Base-by-base conservation (phyloP, 2,113 vertebrate species). In the Petrocephalus microphthalmus region DNA sequence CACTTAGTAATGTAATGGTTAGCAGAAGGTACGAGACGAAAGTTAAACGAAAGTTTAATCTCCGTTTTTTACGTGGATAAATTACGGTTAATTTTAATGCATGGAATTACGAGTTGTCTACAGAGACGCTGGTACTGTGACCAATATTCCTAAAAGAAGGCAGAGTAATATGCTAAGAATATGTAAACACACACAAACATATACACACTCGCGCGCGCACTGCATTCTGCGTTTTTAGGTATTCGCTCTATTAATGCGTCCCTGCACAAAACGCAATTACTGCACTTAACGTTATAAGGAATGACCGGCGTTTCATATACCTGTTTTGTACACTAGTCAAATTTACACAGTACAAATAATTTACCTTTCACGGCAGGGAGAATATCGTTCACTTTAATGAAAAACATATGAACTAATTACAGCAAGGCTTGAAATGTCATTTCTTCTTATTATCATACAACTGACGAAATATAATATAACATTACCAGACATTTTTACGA, bases 351-450 rank as follows among this genome's bases (percentile, higher is more conserved):
- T n/a, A 67, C 60, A 86, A 89, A 56, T 25, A 29, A 83, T 51
- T 60, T 17, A 22, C 33, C 45, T 51, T 22, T 67, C 42, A 60
- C 88, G 91, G 84, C 87, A 87, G 90, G 60, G 53, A 19, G 86
- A 89, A 90, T 67, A 67, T 67, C 25, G 92, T 87, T 86, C 71
- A 85, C 89, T 92, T 86, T 82, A 47, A 82, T 82, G 33, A 84
- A 29, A 67, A 67, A n/a, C 60, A 67, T 29, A 67, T 67, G 60
- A 67, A 67, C n/a, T n/a, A 67, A 67, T 29, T 29, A 67, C 60
- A 29, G 60, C 25, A 10, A 67, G n/a, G 60, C 60, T 67, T 67
- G 60, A 67, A 64, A 29, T 67, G 3, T 10, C 60, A 22, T n/a
- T 17, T 78, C 11, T n/a, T n/a, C n/a, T n/a, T n/a, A n/a, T n/a